Evolutionary conservation across 2,113 vertebrate species (phyloP), one percentile per base, ranked within the genome.

Genomic region (Riparia riparia): DNA sequence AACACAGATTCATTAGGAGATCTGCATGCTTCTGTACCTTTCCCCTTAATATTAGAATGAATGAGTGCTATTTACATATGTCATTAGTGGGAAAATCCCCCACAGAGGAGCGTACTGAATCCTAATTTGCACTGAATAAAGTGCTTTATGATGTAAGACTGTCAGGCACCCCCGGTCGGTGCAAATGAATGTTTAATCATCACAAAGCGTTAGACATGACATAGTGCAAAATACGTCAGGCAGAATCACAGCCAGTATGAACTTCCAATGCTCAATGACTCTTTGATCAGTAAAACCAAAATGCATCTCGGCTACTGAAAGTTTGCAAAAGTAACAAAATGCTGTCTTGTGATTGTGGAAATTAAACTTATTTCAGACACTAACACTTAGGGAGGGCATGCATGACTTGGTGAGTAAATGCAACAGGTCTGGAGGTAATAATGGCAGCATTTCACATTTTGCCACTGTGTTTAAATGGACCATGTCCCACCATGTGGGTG

Each of bases 41-140:
- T 93, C 41, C 88, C 79, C 88, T 81, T 88, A 93, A 96, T 95
- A 96, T 96, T 86, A 94, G 95, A 95, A 86, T 96, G 95, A 93
- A 94, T 82, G 86, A 90, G 68, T 92, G 77, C 69, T 95, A 96
- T 96, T 97, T 96, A 94, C 93, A 96, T 96, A 96, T 94, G 92
- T 96, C 96, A 95, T 95, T 96, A 96, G 93, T 74, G 92, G 92
- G 92, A 96, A 96, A 96, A 97, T 96, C 96, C 94, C 94, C 95
- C 77, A 90, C 95, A 96, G 95, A 96, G 95, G 69, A 92, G 77
- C 12, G 0, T 49, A 81, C 89, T 86, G 96, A 96, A 94, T 95
- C 86, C 95, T 96, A 95, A 96, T 95, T 93, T 96, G 92, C 90
- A 74, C 72, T 89, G 92, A 95, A 96, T 94, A 95, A 96, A 95